phyloP scores from a whole-genome alignment of 2,888 invertebrate species.

The Dascillus cervinus region DNA sequence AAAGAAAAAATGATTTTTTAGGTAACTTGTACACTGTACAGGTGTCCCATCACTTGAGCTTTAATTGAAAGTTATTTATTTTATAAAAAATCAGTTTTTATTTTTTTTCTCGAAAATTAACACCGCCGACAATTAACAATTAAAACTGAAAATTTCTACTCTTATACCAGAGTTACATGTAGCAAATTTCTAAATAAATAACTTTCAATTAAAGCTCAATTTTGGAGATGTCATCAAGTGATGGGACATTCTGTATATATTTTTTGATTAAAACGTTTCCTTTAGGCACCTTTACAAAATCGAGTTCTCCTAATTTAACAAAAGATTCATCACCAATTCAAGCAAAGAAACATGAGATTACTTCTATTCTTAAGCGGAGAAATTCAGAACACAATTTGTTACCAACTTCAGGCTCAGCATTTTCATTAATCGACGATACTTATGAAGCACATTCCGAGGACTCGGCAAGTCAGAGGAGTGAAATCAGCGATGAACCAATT shows the following conservation, averaged over 20 bases:
- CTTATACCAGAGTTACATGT: no score
- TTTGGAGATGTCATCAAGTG: no score
- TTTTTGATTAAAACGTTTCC: no score
- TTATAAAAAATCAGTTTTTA: slow-evolving; percentile 1
- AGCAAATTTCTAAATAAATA: no score
- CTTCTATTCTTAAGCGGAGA: slow-evolving; percentile 53
- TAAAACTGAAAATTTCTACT: no score
- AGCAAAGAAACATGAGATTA: slow-evolving; percentile 43
- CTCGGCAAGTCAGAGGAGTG: slow-evolving; percentile 59
- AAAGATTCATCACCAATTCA: slow-evolving; percentile 35
- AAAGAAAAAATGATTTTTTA: slow-evolving; percentile 29
- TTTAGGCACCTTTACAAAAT: slow-evolving; percentile 16
- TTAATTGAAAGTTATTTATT: slow-evolving; percentile 6
- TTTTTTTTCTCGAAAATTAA: no score
- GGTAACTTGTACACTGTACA: no score
- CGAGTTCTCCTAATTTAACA: slow-evolving; percentile 9
- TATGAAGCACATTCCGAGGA: slow-evolving; percentile 58
- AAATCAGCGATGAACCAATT: slow-evolving; percentile 61
- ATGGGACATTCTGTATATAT: no score
- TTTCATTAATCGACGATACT: slow-evolving; percentile 39
- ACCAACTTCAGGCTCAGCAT: slow-evolving; percentile 40
- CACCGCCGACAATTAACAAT: no score
- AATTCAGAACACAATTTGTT: slow-evolving; percentile 46
- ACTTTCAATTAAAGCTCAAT: no score
- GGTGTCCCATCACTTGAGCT: no score